Conservation (phyloP, 2,113 vertebrate genomes). For the Macrotis lagotis region DNA sequence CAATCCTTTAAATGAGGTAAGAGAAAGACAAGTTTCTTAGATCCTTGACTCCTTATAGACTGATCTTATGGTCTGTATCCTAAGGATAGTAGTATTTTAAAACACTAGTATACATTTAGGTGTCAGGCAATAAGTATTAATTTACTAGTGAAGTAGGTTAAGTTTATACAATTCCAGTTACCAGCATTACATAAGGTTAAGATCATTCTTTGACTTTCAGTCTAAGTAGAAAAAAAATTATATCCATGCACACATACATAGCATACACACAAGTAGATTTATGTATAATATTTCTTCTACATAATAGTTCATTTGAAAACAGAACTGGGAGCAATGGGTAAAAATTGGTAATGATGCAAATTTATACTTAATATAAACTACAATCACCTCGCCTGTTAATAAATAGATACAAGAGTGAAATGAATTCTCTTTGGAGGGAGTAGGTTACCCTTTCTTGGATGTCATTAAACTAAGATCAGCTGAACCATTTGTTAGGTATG, state of each 20-base stretch:
- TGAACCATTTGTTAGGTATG: not conserved
- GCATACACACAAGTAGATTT: not conserved
- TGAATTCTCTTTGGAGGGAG: not conserved
- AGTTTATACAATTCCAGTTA: not conserved
- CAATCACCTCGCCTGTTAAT: not conserved
- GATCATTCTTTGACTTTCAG: not conserved
- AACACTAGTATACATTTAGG: not conserved
- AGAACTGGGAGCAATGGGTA: not conserved
- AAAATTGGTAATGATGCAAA: not conserved
- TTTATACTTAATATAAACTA: not conserved
- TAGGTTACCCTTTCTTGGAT: not conserved
- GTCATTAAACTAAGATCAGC: not conserved
- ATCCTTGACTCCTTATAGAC: not conserved
- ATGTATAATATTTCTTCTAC: not conserved
- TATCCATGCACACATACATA: not conserved
- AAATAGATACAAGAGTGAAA: not conserved
- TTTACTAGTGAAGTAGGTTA: not conserved
- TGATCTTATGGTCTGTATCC: not conserved
- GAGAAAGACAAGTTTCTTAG: not conserved
- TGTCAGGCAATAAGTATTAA: not conserved
- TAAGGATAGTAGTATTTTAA: not conserved
- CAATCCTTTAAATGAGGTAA: not conserved
- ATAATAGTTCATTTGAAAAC: not conserved
- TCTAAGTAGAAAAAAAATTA: not conserved
- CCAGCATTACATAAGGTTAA: not conserved